phyloP scores from a whole-genome alignment of 2,888 invertebrate species.

The Melieria crassipennis region DNA sequence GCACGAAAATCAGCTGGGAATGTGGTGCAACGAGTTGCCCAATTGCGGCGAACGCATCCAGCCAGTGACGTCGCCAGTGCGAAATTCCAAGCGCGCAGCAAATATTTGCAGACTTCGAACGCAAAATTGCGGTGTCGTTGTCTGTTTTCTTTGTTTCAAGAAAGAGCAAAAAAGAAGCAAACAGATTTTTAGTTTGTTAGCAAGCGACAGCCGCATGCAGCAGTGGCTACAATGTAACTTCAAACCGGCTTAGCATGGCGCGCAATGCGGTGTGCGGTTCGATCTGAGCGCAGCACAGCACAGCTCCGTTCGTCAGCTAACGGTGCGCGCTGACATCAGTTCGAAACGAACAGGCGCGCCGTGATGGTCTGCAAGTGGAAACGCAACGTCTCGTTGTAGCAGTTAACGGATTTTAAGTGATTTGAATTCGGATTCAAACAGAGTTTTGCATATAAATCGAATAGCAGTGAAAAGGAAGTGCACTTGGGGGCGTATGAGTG shows the following conservation, averaged over 20 bases:
- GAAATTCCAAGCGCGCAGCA: constrained; percentile 6
- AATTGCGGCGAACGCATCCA: constrained; percentile 5
- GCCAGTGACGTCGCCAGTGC: not conserved
- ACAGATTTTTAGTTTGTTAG: constrained; percentile 11
- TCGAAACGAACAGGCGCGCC: constrained; percentile 33
- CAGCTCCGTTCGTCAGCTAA: not conserved
- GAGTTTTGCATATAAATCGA: too few species aligned
- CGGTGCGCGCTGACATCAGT: constrained; percentile 19
- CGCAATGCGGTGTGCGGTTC: not conserved
- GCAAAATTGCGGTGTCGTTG: not conserved
- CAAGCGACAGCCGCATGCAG: constrained; percentile 1
- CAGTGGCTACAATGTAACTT: not conserved
- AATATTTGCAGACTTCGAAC: constrained; percentile 25
- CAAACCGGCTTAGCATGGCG: not conserved
- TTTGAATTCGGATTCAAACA: too few species aligned
- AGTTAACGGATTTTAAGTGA: too few species aligned
- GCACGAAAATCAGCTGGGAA: constrained; percentile 2
- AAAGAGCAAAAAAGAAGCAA: constrained; percentile 1
- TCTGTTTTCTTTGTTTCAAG: constrained; percentile 7
- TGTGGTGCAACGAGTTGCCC: constrained; percentile 21
- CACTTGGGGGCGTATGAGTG: too few species aligned
- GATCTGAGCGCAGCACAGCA: constrained; percentile 1
- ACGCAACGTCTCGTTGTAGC: not conserved
- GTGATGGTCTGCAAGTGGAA: constrained; percentile 21
- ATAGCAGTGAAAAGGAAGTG: not conserved